Conservation (phyloP, 2,797 vertebrate genomes). For the Thalassophryne amazonica region DNA sequence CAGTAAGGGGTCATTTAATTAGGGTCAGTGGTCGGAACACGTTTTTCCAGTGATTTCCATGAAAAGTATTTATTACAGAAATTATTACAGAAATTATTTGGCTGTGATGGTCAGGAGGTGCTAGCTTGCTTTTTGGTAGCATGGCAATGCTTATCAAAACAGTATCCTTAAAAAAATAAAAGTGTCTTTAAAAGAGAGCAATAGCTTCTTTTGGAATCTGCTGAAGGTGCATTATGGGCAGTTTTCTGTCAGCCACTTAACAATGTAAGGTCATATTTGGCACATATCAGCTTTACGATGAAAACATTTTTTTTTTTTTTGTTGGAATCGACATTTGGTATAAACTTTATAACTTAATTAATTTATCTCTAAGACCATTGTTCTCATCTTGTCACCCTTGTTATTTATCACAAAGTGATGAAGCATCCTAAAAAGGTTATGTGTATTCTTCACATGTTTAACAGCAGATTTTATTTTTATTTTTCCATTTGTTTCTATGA, state of each 20-base stretch:
- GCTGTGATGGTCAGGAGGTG: neutral
- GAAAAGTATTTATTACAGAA: too few relatives aligned
- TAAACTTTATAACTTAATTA: too few relatives aligned
- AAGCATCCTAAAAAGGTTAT: too few relatives aligned
- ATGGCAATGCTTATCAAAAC: neutral
- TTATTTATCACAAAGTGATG: too few relatives aligned
- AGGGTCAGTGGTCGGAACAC: too few relatives aligned
- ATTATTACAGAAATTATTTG: neutral
- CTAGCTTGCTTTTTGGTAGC: neutral
- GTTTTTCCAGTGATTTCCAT: too few relatives aligned
- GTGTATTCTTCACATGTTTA: too few relatives aligned
- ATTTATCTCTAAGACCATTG: too few relatives aligned
- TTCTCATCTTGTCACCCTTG: too few relatives aligned
- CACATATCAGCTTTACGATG: constrained; percentile 17
- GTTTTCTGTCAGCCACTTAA: constrained; percentile 7
- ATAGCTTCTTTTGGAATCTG: constrained; percentile 8
- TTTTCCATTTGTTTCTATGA: constrained; percentile 7
- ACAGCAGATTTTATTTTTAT: neutral
- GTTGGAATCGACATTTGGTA: constrained; percentile 31
- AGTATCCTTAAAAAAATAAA: neutral
- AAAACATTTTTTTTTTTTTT: constrained; percentile 17
- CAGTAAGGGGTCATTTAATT: too few relatives aligned
- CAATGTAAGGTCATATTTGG: constrained; percentile 17
- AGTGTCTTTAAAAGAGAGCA: constrained; percentile 12
- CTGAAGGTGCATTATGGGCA: neutral